Evolutionary conservation across 1,140 invertebrate species (phyloP), one percentile per base, ranked within the genome.

Genomic region (Phortica variegata): DNA sequence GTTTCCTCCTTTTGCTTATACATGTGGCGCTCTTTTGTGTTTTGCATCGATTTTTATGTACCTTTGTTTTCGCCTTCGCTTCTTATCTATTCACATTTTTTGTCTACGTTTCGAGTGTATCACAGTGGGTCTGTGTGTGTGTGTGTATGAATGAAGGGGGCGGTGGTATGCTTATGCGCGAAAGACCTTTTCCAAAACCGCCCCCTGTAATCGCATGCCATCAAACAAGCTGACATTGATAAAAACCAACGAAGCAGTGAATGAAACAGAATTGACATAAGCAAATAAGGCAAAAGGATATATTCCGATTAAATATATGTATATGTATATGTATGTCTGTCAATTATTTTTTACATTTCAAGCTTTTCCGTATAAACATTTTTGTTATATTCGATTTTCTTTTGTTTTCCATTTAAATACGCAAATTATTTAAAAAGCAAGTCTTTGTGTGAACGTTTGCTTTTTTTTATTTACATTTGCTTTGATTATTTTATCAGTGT

Each of bases 41-140:
- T 58, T 63, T 51, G 54, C 57, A 68, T 68, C 63, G 63, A 68
- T 68, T 68, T 68, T 65, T 63, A 51, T 59, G 41, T 68, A 61
- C 52, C 43, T 58, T 42, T 44, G 44, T 61, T 61, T 53, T 60
- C 53, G 44, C 47, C 33, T 17, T 48, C 5, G 55, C 48, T 63
- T 47, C 49, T 59, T 48, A 7, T 23, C 19, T 42, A 33, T 42
- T 49, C 33, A 49, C 32, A 29, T 36, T 33, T 23, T 26, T 34
- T 21, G 18, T 17, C 56, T 56, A 41, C 36, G 39, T 34, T 15
- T 19, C 23, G 13, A 23, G 38, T 50, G 40, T 50, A 42, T 43
- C 36, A 43, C 17, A 43, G 32, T 31, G 12, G 10, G 19, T 36
- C 37, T 51, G 44, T 52, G 41, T 52, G 37, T 52, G 47, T 56